These are phyloP conservation scores for Penaeus vannamei DNA, from an alignment of 1,140 invertebrate species.

Conservation along the genomic window DNA sequence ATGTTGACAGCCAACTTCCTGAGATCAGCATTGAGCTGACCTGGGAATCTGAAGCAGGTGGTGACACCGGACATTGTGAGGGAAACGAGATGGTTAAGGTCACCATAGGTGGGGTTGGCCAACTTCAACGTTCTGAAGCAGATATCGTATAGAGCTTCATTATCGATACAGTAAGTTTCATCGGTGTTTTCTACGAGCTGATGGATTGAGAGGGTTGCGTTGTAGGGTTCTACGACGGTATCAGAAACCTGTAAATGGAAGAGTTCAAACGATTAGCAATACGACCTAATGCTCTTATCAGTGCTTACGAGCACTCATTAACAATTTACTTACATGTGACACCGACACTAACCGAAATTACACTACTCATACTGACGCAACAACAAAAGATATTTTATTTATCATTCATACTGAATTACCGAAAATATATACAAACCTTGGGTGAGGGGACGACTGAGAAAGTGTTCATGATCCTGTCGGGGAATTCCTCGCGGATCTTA, in stretches of 20 bases:
- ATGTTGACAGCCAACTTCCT: constrained; percentile 60
- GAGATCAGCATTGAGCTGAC: constrained; percentile 57
- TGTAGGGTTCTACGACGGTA: constrained; percentile 61
- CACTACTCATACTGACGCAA: neutral
- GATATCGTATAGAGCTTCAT: constrained; percentile 58
- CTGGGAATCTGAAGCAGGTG: constrained; percentile 60
- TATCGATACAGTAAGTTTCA: constrained; percentile 60
- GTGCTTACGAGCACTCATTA: neutral
- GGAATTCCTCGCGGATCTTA: constrained; percentile 59
- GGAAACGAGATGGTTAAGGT: constrained; percentile 60
- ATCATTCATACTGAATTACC: no score
- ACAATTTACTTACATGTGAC: neutral
- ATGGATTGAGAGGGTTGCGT: constrained; percentile 58
- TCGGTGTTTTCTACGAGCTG: constrained; percentile 61
- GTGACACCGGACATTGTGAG: constrained; percentile 64
- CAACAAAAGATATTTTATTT: neutral
- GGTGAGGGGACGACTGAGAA: constrained; percentile 62
- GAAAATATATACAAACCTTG: constrained; percentile 27
- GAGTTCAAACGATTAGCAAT: no score
- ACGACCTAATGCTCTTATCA: neutral
- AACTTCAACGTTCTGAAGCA: constrained; percentile 60
- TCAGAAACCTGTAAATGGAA: constrained; percentile 50
- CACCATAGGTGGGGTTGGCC: constrained; percentile 58
- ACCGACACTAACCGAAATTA: neutral
- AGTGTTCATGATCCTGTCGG: constrained; percentile 62